A percentile compares a stretch with the other conserved stretches of the same genome.
These are phyloP conservation scores for Athene cunicularia DNA, from an alignment of 2,113 vertebrate species.

Conservation along the genomic window DNA sequence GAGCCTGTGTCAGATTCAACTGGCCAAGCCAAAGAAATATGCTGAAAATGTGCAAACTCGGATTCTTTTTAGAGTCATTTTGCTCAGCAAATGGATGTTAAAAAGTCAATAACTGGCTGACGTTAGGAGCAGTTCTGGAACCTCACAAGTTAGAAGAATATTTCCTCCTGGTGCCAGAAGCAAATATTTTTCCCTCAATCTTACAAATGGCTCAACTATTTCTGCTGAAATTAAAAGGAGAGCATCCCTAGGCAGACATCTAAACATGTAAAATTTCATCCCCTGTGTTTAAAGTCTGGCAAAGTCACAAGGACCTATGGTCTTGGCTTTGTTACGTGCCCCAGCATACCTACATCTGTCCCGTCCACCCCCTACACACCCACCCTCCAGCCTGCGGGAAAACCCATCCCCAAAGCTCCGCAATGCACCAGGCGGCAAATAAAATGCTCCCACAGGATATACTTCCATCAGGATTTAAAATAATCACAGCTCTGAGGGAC, in stretches of 20 bases:
- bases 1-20: not conserved
- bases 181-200: not conserved
- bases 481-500: not conserved
- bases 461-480: not conserved
- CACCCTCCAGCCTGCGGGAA: not conserved
- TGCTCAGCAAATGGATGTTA: not conserved
- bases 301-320: not conserved
- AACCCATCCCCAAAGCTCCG: not conserved
- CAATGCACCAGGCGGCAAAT: not conserved
- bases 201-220: not conserved
- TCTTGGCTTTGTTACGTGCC: not conserved
- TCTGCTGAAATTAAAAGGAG: not conserved
- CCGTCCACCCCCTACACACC: accelerated
- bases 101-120: not conserved
- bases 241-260: not conserved
- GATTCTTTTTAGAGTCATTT: not conserved
- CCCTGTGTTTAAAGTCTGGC: not conserved
- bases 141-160: not conserved
- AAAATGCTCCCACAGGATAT: not conserved
- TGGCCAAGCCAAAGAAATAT: not conserved
- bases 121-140: not conserved
- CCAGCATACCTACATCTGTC: not conserved
- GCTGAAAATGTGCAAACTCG: not conserved
- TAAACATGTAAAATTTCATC: not conserved
- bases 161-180: not conserved